phyloP scores from a whole-genome alignment of 2,113 vertebrate species.

The Erinaceus europaeus region DNA sequence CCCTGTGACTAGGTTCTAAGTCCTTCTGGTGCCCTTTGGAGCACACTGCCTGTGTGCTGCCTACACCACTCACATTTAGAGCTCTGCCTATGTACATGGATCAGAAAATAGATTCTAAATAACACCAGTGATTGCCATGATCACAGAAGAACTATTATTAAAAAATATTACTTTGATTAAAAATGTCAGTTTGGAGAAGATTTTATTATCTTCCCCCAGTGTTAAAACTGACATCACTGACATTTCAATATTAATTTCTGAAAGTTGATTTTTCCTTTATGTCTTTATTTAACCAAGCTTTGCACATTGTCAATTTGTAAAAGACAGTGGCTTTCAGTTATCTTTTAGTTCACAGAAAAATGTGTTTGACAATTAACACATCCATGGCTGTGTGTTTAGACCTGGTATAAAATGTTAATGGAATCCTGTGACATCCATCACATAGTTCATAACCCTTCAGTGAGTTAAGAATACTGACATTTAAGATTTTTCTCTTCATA shows the following conservation, averaged over 20 bases:
- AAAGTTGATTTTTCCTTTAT: constrained; percentile 58
- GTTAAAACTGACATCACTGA: constrained; percentile 63
- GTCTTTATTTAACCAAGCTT: constrained; percentile 54
- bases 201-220: constrained; percentile 70
- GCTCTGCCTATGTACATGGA: background rate
- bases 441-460: background rate
- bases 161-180: constrained; percentile 74
- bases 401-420: background rate
- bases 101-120: constrained; percentile 66
- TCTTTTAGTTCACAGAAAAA: constrained; percentile 28
- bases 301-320: constrained; percentile 29
- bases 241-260: constrained; percentile 67
- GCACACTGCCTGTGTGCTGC: background rate
- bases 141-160: constrained; percentile 60
- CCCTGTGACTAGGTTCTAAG: background rate
- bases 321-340: constrained; percentile 16
- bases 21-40: constrained; percentile 20
- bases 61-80: background rate
- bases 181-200: constrained; percentile 71
- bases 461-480: background rate
- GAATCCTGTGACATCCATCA: background rate
- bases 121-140: constrained; percentile 58
- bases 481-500: background rate
- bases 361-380: background rate
- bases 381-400: background rate